Percentiles rank a stretch among this genome's conserved stretches.
Conservation (phyloP, 92 coral and sea anemone genomes). For the Palythoa grandis region DNA sequence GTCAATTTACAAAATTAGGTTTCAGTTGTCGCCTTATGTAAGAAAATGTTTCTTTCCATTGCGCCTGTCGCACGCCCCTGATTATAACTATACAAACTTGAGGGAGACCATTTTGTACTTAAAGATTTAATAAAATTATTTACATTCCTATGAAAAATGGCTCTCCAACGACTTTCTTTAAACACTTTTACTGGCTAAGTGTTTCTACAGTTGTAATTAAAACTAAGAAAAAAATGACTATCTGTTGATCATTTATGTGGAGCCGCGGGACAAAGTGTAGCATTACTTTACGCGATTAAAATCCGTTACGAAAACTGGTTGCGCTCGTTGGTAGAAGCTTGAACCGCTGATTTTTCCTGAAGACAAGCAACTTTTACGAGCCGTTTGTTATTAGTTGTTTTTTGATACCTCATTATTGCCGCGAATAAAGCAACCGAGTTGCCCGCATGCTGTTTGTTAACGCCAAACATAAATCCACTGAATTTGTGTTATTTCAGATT, state of each 20-base stretch:
- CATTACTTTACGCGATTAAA: not conserved
- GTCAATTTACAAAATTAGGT: slow-evolving; percentile 4
- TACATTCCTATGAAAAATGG: slow-evolving; percentile 7
- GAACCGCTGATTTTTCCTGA: not conserved
- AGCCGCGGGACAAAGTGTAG: not conserved
- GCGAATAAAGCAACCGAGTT: not conserved
- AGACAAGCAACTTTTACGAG: not conserved
- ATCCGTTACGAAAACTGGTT: not conserved
- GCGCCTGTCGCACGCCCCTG: slow-evolving; percentile 14
- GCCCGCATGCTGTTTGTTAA: not conserved
- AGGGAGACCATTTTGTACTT: slow-evolving; percentile 16
- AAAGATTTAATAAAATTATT: slow-evolving; percentile 39
- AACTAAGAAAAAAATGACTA: not conserved
- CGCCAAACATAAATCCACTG: not conserved
- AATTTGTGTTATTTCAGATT: too few species aligned
- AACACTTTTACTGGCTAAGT: not conserved
- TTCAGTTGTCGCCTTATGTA: not conserved
- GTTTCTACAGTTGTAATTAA: not conserved
- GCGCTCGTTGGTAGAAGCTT: not conserved
- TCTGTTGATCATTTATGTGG: not conserved
- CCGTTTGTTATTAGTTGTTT: too few species aligned
- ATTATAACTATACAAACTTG: not conserved
- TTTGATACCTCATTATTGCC: not conserved
- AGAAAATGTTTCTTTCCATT: not conserved
- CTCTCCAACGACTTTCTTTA: slow-evolving; percentile 25